Conservation (phyloP, 2,797 vertebrate species). For the Silurus aristotelis region DNA sequence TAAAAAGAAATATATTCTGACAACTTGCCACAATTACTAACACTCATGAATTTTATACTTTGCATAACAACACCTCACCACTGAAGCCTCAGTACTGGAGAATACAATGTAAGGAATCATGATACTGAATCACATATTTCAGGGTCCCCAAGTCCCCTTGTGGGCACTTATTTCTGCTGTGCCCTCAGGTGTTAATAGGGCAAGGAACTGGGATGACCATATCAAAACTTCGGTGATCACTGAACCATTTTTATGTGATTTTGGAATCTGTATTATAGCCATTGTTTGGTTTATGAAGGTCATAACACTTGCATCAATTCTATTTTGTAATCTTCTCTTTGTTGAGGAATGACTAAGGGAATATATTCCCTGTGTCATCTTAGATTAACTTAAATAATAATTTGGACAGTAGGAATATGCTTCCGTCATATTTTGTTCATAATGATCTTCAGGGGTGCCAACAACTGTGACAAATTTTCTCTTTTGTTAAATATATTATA, state of each 20-base stretch:
- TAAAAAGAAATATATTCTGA: background rate
- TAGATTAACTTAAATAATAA: background rate
- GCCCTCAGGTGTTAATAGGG: background rate
- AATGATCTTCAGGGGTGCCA: background rate
- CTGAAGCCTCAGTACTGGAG: background rate
- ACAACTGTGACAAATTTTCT: background rate
- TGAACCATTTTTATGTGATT: background rate
- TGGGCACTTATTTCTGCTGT: background rate
- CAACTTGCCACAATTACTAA: background rate
- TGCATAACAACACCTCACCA: background rate
- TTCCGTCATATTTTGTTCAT: background rate
- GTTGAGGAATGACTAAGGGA: constrained; percentile 6
- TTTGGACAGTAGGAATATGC: background rate
- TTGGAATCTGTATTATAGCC: background rate
- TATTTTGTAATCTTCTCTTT: constrained; percentile 11
- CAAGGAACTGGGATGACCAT: background rate
- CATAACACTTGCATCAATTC: background rate
- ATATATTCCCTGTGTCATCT: background rate
- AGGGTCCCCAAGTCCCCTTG: background rate
- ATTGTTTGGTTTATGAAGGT: background rate
- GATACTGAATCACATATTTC: background rate
- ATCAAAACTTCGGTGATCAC: background rate
- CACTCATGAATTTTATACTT: background rate
- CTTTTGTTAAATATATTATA: background rate
- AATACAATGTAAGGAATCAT: background rate